phyloP scores from a whole-genome alignment of 2,113 vertebrate species.

The Notechis scutatus region DNA sequence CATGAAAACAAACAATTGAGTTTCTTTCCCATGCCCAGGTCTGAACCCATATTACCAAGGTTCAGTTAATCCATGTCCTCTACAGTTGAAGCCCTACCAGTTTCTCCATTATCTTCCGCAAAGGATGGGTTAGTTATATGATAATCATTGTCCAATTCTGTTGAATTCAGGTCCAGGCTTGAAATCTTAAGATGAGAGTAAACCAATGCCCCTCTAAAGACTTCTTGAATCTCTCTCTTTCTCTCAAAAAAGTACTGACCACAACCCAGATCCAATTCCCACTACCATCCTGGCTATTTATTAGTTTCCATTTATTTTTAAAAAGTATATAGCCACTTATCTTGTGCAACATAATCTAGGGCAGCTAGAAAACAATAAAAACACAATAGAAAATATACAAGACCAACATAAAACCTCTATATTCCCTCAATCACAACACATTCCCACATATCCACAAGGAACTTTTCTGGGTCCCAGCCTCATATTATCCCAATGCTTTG shows the following conservation, averaged over 20 bases:
- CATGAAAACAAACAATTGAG: neutral
- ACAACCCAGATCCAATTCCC: neutral
- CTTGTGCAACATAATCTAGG: neutral
- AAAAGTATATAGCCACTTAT: neutral
- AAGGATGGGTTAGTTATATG: neutral
- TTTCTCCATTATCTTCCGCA: neutral
- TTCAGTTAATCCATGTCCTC: neutral
- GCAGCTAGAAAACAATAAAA: neutral
- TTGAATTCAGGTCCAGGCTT: neutral
- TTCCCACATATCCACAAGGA: neutral
- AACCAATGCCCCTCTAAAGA: neutral
- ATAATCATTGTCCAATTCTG: neutral
- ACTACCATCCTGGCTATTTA: neutral
- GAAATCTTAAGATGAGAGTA: neutral
- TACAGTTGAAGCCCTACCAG: neutral
- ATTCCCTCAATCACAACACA: neutral
- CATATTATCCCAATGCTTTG: neutral
- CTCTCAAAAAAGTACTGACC: neutral
- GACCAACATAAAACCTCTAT: neutral
- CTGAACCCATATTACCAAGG: neutral
- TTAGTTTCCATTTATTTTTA: neutral
- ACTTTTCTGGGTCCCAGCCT: neutral
- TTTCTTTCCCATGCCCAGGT: neutral
- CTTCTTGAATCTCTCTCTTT: neutral
- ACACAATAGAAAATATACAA: neutral